phyloP scores from a whole-genome alignment of 2,797 vertebrate species.

The Spondyliosoma cantharus region DNA sequence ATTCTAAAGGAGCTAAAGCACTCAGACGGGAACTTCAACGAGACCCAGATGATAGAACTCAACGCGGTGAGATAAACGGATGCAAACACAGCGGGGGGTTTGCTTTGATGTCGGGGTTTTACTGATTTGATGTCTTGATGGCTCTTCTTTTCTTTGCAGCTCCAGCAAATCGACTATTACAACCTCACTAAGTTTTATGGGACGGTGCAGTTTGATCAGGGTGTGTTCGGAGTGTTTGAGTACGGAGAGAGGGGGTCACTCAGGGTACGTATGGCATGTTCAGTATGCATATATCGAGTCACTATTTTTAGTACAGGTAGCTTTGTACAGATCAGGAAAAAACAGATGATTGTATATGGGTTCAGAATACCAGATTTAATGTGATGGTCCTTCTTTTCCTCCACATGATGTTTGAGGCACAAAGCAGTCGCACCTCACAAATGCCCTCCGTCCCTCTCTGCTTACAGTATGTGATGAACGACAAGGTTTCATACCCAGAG shows the following conservation, averaged over 20 bases:
- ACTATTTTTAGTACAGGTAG: neutral
- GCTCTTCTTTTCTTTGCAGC: slow-evolving; percentile 75
- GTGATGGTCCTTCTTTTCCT: too few relatives aligned
- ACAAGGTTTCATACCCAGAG: slow-evolving; percentile 95
- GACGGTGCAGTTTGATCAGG: slow-evolving; percentile 91
- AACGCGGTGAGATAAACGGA: slow-evolving; percentile 85
- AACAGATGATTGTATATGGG: neutral
- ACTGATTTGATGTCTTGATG: neutral
- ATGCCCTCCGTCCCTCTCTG: neutral
- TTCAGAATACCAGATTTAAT: neutral
- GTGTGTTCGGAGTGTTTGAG: slow-evolving; percentile 92
- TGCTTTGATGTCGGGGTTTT: neutral
- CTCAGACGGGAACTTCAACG: slow-evolving; percentile 90
- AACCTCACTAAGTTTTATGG: slow-evolving; percentile 99
- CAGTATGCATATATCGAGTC: neutral
- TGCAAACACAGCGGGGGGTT: neutral
- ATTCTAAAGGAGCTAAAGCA: slow-evolving; percentile 93
- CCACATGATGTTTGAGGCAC: neutral
- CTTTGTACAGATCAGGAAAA: neutral
- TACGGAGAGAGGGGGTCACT: slow-evolving; percentile 95
- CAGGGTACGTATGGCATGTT: slow-evolving; percentile 81
- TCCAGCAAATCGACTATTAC: slow-evolving; percentile 95
- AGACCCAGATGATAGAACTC: slow-evolving; percentile 92
- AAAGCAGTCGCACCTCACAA: neutral
- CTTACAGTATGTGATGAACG: slow-evolving; percentile 92